Evolutionary conservation across 2,113 vertebrate genomes (phyloP), one percentile per base, ranked within the genome.

Genomic region (Delphinapterus leucas): DNA sequence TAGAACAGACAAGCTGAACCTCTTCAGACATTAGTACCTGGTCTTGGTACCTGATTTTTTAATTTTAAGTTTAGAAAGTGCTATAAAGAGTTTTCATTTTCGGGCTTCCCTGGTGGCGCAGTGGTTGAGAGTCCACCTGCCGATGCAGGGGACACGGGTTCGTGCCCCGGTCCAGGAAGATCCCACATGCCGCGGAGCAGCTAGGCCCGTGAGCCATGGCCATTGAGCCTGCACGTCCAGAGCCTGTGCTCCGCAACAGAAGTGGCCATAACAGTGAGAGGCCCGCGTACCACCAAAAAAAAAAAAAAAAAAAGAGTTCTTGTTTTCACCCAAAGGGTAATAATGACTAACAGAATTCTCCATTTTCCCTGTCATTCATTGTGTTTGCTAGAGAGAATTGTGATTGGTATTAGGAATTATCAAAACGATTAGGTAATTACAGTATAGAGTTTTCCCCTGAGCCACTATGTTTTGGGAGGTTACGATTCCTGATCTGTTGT

Each of bases 221-320:
- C 47, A 2, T 3, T 47, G 47, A 47, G 11, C 47, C 47, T 47
- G 47, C 12, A 3, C 1, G 13, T 49, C 47, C 13, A 1, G 47
- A 49, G 47, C 47, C 47, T 49, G 47, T 49, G 47, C 47, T 49
- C 47, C 12, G 12, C 47, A 49, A 14, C 3, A 1, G 13, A 13
- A 49, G 47, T 0, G 47, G 47, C 47, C 47, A 49, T 13, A 14
- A 49, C 47, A 49, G 47, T 49, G 47, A 49, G 47, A 49, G 47
- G 13, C 47, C 47, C 3, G 1, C 3, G 13, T 14, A 49, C 47
- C 1, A 1, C 13, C 14, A 49, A 4, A 49, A 14, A 13, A 49
- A 49, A 13, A 49, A 49, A 2, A 47, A 47, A 47, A 49, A 49
- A 31, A 21, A 77, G n/a, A 68, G 26, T 79, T 87, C 53, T 71